phyloP scores from a whole-genome alignment of 2,888 invertebrate species.

The Agonum fuliginosum region DNA sequence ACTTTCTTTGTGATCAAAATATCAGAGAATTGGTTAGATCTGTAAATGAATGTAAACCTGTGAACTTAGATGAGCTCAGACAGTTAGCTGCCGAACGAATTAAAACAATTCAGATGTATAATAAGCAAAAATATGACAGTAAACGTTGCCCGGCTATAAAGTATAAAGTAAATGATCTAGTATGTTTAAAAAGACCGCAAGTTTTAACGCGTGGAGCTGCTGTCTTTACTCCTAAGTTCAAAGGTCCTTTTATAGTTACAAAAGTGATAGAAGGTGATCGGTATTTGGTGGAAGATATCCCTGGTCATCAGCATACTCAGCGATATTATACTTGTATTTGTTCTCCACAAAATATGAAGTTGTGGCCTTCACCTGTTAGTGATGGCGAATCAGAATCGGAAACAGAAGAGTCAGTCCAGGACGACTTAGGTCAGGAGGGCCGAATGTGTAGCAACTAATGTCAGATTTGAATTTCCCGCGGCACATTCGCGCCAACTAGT shows the following conservation, averaged over 20 bases:
- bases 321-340: background rate
- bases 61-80: background rate
- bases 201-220: background rate
- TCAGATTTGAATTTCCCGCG: too few species aligned
- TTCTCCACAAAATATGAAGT: background rate
- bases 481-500: too few species aligned
- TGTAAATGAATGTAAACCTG: background rate
- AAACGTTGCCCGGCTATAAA: background rate
- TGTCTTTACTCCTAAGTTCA: background rate
- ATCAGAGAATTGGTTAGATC: background rate
- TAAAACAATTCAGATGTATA: background rate
- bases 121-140: background rate
- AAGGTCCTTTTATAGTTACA: background rate
- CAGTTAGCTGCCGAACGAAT: background rate
- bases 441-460: too few species aligned
- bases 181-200: background rate
- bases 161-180: background rate
- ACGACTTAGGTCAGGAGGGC: too few species aligned
- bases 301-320: background rate
- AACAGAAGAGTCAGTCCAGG: too few species aligned
- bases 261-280: background rate
- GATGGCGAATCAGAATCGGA: too few species aligned
- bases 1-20: background rate
- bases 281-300: background rate
- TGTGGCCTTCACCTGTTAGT: too few species aligned